phyloP scores from a whole-genome alignment of 2,113 vertebrate genomes.

The Camelus dromedarius region DNA sequence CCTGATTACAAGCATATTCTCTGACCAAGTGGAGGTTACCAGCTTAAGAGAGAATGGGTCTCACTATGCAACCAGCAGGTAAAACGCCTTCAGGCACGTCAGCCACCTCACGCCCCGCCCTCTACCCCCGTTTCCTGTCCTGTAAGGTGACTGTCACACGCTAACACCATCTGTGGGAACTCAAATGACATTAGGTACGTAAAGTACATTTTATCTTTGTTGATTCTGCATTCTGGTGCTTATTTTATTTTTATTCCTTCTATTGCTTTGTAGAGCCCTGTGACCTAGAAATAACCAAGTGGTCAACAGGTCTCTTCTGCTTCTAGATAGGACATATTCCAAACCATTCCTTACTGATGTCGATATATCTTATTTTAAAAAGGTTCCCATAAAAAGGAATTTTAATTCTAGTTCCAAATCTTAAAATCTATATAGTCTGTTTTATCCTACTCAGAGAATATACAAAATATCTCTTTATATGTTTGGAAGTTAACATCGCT shows the following conservation, averaged over 20 bases:
- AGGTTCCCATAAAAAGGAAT: constrained; percentile 18
- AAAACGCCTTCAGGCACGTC: background rate
- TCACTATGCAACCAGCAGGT: background rate
- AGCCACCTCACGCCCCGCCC: background rate
- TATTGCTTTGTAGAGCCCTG: constrained; percentile 24
- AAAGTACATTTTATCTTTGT: background rate
- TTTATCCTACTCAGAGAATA: background rate
- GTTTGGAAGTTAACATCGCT: constrained; percentile 13
- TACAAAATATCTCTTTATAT: background rate
- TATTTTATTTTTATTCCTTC: constrained; percentile 29
- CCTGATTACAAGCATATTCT: background rate
- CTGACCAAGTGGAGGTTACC: background rate
- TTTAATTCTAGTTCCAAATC: background rate
- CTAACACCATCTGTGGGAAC: constrained; percentile 10
- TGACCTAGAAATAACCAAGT: background rate
- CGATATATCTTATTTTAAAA: background rate
- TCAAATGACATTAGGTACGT: background rate
- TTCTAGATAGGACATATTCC: background rate
- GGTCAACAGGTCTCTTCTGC: background rate
- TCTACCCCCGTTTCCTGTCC: background rate
- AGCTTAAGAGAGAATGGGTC: background rate
- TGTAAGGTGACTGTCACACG: background rate
- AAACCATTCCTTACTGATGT: background rate
- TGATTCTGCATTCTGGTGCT: background rate
- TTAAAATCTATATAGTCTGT: constrained; percentile 33